Evolutionary conservation across 2,797 vertebrate genomes (phyloP), one percentile per base, ranked within the genome.

Genomic region (Myotis vivesi): DNA sequence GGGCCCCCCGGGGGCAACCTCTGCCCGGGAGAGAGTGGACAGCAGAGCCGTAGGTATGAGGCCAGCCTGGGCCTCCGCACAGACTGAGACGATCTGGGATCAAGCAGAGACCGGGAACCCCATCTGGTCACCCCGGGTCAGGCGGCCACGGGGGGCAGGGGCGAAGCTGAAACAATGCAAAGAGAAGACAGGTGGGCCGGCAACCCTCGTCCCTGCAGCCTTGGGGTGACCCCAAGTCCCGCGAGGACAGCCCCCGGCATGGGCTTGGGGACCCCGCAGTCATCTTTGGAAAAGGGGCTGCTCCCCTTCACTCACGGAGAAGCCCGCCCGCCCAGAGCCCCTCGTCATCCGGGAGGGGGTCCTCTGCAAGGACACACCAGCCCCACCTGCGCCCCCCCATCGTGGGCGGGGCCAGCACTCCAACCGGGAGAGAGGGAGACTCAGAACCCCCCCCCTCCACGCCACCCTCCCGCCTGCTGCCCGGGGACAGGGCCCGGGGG

Each of bases 261-360:
- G 49, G 55, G 94, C 94, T 89, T 55, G 20, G 36, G 11, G 22
- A 19, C 6, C 46, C 79, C 33, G 44, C 57, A 62, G 87, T 93
- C 86, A 89, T 92, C 97, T 97, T 11, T 77, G 95, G 97, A 97
- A 95, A 77, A 36, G 38, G 88, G 93, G 75, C 80, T 0, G 16
- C 16, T 25, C 49, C 33, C 57, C 53, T 0, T n/a, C 22, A 36
- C 80, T 28, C 13, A 0, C 7, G 33, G 55, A 91, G 91, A 59
- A 1, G 41, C 44, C n/a, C 6, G 64, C 76, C 11, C 13, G 41
- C 1, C 6, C 51, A 0, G 0, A 0, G 0, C n/a, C 88, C 95
- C 62, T 28, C 2, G 0, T 23, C 25, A 3, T 51, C 62, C 8
- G 8, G 44, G 33, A 33, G 80, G 76, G 0, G 12, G 22, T 30